A percentile compares a stretch with the other conserved stretches of the same genome.
These are phyloP conservation scores for Silurus meridionalis DNA, from an alignment of 2,113 vertebrate species.

Conservation along the genomic window DNA sequence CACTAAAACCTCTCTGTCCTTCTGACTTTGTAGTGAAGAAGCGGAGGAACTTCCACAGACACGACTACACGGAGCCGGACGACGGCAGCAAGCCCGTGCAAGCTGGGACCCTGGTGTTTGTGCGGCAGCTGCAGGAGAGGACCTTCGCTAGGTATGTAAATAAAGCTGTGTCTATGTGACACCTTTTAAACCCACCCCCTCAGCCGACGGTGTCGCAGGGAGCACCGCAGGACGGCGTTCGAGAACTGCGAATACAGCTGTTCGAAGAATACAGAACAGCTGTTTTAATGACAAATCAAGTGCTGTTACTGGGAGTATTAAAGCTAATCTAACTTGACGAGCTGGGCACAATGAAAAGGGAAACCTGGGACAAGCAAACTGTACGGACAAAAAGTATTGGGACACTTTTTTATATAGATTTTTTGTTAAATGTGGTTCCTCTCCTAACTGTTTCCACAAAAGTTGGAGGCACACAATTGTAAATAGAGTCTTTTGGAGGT, in stretches of 20 bases:
- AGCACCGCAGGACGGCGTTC: neutral
- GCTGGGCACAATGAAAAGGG: neutral
- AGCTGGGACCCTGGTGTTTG: conserved; percentile 89
- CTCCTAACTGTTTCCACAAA: too few species aligned
- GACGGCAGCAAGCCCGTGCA: conserved; percentile 90
- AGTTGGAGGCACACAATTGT: too few species aligned
- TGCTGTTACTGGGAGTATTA: neutral
- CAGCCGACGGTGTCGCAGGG: neutral
- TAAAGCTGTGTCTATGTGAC: neutral
- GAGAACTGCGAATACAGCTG: neutral
- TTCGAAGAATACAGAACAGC: neutral
- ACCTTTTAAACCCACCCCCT: neutral
- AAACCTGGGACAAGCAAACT: neutral
- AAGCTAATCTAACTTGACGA: neutral
- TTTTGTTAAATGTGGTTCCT: too few species aligned
- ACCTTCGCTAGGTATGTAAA: conserved; percentile 84
- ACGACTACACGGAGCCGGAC: conserved; percentile 92
- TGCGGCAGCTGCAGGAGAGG: conserved; percentile 83
- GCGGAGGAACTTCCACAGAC: conserved; percentile 94
- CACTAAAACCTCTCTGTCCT: neutral
- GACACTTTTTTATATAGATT: too few species aligned
- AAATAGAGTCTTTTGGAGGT: too few species aligned
- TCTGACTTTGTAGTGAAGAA: conserved; percentile 83
- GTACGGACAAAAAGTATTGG: neutral
- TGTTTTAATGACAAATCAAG: neutral